A percentile compares a stretch with the other conserved stretches of the same genome.
phyloP scores from a whole-genome alignment of 1,140 invertebrate genomes.

The Cyphomyrmex costatus region DNA sequence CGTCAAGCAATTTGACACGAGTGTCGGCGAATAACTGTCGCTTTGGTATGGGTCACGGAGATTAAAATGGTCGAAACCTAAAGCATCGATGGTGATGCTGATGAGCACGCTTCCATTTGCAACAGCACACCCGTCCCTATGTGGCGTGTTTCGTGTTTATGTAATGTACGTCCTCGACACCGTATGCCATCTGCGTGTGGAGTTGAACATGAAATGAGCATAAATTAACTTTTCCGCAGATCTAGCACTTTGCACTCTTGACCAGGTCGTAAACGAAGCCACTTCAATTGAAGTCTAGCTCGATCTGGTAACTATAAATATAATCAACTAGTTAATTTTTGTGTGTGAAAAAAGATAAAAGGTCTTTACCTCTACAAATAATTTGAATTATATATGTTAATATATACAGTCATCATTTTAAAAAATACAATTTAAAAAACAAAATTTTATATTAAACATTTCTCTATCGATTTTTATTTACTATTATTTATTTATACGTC shows the following conservation, averaged over 20 bases:
- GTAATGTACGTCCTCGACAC: slow-evolving; percentile 76
- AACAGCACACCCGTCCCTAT: slow-evolving; percentile 65
- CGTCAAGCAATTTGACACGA: slow-evolving; percentile 63
- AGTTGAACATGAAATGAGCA: slow-evolving; percentile 70
- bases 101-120: slow-evolving; percentile 77
- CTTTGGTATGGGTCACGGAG: slow-evolving; percentile 33
- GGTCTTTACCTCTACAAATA: background rate
- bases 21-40: slow-evolving; percentile 57
- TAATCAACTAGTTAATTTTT: background rate
- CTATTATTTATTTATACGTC: too few relatives aligned
- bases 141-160: slow-evolving; percentile 79
- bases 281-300: background rate
- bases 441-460: too few relatives aligned
- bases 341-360: too few relatives aligned
- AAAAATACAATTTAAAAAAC: too few relatives aligned
- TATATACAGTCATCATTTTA: background rate
- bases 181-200: slow-evolving; percentile 71
- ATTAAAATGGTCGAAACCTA: slow-evolving; percentile 68
- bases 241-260: slow-evolving; percentile 33
- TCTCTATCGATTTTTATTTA: too few relatives aligned
- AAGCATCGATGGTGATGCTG: slow-evolving; percentile 72
- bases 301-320: background rate
- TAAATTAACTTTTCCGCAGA: slow-evolving; percentile 76
- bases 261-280: background rate
- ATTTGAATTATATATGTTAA: background rate